Evolutionary conservation across 2,797 vertebrate genomes (phyloP).

Genomic region (Triplophysa yarkandensis): DNA sequence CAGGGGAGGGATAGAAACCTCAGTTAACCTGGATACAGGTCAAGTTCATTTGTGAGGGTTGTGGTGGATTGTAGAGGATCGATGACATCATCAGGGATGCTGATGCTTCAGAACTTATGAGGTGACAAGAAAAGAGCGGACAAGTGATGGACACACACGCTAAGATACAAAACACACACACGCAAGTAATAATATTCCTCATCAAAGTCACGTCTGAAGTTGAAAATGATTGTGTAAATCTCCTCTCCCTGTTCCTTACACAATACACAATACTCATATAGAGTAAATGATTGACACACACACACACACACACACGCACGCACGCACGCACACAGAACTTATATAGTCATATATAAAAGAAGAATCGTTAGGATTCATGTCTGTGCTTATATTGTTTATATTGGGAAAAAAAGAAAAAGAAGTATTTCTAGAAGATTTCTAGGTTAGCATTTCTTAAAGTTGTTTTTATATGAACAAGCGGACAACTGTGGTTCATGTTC

Average conservation of each 20-base stretch:
- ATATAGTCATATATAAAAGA: no score
- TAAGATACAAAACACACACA: no score
- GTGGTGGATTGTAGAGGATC: not conserved
- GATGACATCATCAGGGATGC: not conserved
- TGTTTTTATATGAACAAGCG: constrained; percentile 27
- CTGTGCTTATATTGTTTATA: not conserved
- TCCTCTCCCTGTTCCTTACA: no score
- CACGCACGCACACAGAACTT: not conserved
- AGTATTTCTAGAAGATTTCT: no score
- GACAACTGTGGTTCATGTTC: not conserved
- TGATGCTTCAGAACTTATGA: not conserved
- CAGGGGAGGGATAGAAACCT: not conserved
- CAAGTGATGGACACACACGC: constrained; percentile 25
- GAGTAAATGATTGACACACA: constrained; percentile 6
- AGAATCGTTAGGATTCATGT: not conserved
- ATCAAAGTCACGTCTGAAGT: no score
- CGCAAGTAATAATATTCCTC: no score
- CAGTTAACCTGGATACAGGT: constrained; percentile 14
- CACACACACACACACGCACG: constrained; percentile 3
- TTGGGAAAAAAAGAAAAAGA: no score
- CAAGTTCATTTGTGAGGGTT: constrained; percentile 1
- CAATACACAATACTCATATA: no score
- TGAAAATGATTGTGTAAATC: no score
- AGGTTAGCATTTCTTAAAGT: not conserved
- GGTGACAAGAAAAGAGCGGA: not conserved